Percentiles rank a stretch among this genome's conserved stretches.
These are phyloP conservation scores for Hippoglossus hippoglossus DNA, from an alignment of 2,797 vertebrate genomes.

Conservation along the genomic window DNA sequence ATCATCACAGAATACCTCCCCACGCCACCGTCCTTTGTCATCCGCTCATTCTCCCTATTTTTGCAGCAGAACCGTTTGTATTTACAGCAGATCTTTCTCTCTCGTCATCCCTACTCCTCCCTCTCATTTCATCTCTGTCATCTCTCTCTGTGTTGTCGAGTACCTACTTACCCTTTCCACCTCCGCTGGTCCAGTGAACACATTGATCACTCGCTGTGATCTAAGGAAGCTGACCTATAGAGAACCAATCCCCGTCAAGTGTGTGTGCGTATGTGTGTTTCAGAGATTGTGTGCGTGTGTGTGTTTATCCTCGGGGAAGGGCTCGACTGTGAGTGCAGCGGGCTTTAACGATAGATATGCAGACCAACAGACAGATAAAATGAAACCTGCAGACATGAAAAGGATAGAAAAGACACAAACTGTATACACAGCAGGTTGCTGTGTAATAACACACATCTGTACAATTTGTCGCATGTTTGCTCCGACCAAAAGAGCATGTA, in stretches of 20 bases:
- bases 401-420: conserved; percentile 3
- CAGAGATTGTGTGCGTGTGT: conserved; percentile 27
- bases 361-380: conserved; percentile 22
- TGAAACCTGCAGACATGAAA: conserved; percentile 1
- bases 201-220: conserved; percentile 64
- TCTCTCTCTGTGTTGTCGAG: conserved; percentile 40
- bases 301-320: conserved; percentile 22
- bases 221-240: conserved; percentile 67
- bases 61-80: conserved; percentile 18
- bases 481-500: conserved; percentile 30
- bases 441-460: conserved; percentile 17
- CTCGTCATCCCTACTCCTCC: conserved; percentile 28
- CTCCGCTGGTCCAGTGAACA: conserved; percentile 41
- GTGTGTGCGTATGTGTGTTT: conserved; percentile 5
- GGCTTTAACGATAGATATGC: conserved; percentile 8
- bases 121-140: conserved; percentile 42
- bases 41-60: conserved; percentile 5
- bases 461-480: conserved; percentile 42
- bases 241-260: conserved; percentile 35
- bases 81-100: conserved; percentile 28
- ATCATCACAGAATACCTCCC: conserved; percentile 9
- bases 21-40: neutral
- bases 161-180: conserved; percentile 46
- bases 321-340: conserved; percentile 26
- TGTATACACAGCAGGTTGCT: neutral